Evolutionary conservation across 2,797 vertebrate genomes (phyloP).

Genomic region (Orientallactaga sibirica): DNA sequence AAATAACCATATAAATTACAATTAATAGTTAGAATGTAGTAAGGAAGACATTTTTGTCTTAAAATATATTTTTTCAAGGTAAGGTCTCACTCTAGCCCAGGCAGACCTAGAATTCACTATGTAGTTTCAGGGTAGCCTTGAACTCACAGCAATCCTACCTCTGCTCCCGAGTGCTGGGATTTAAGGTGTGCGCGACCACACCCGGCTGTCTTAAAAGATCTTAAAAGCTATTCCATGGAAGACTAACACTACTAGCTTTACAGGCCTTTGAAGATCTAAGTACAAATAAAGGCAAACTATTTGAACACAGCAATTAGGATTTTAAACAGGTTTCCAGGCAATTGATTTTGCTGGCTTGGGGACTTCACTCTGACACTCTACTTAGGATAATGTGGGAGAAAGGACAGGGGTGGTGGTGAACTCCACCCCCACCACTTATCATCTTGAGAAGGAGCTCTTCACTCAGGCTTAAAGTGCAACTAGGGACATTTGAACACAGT

Average conservation of each 20-base stretch:
- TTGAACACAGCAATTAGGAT: conserved; percentile 24
- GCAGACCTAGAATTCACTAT: too few species aligned
- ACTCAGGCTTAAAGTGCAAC: not conserved
- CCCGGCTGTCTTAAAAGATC: not conserved
- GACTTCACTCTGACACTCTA: not conserved
- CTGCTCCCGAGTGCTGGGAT: too few species aligned
- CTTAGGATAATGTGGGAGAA: not conserved
- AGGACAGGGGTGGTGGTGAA: not conserved
- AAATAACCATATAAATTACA: conserved; percentile 59
- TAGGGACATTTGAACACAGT: conserved; percentile 1
- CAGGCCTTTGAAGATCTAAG: conserved; percentile 40
- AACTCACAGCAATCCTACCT: too few species aligned
- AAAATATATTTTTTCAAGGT: not conserved
- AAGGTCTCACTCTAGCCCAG: too few species aligned
- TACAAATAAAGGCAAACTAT: conserved; percentile 24
- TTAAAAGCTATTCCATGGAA: conserved; percentile 39
- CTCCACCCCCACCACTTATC: not conserved
- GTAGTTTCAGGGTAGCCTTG: too few species aligned
- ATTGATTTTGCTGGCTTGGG: not conserved
- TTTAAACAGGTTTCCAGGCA: conserved; percentile 19
- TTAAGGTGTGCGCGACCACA: too few species aligned
- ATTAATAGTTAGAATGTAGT: conserved; percentile 51
- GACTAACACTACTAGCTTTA: conserved; percentile 40
- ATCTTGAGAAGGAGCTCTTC: not conserved
- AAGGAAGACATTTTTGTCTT: conserved; percentile 59